Base-by-base conservation (phyloP, 2,888 invertebrate genomes). In the Allygus modestus region DNA sequence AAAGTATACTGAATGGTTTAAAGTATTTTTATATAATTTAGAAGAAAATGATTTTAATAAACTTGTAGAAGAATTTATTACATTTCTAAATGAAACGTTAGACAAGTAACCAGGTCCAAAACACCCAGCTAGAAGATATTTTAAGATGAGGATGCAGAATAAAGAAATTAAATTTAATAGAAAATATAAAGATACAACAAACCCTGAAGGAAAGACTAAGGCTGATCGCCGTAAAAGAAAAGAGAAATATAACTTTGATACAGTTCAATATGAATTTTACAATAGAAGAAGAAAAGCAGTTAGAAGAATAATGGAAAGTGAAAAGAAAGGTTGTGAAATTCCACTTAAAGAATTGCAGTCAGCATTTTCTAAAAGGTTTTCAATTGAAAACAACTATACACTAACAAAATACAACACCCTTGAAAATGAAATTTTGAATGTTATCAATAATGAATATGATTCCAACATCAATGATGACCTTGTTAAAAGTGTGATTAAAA, bases 211-310 rank as follows among this genome's bases (percentile, higher is more conserved):
- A 23, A 69, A 61, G 20, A 28, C 7, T n/a, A 69, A 69, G 33
- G 33, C 31, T 5, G 31, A 69, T 69, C 31, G 31, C 17, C 31
- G 54, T 0, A 69, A 33, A 31, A 69, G 69, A 69, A 69, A 69
- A n/a, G 69, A 69, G 12, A 69, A 69, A 15, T 69, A 31, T 69
- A 33, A 28, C 17, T 31, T 33, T 69, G 28, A 31, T 5, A 31
- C 7, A 4, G 17, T 69, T 17, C 31, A 69, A 17, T 31, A 31
- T 33, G 69, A 69, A n/a, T 69, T 33, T 33, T 69, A 69, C 9
- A 69, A 31, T 31, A 28, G 69, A 31, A 69, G 69, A 15, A 69
- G 69, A n/a, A 69, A 69, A 15, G 69, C 69, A 1, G 69, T 69
- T 2, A 28, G 69, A 69, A 69, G 33, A 33, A 31, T 69, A 33